Conservation (phyloP, 92 coral and sea anemone species). For the Chrysogorgia sp. region DNA sequence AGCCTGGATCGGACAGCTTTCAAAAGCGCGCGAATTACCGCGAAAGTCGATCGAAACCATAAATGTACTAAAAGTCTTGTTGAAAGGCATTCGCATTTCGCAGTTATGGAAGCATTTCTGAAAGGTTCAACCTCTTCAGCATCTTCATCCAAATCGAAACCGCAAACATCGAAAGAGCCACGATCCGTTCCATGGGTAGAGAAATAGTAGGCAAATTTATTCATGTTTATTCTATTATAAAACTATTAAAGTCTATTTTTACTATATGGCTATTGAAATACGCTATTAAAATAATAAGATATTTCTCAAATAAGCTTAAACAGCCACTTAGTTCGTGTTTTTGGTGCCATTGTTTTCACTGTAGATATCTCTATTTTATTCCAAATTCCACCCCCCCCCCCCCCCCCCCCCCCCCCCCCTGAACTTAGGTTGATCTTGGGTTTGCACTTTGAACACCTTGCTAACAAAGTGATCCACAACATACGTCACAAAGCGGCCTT, state of each 20-base stretch:
- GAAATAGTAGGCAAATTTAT: conserved; percentile 79
- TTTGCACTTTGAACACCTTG: too few relatives aligned
- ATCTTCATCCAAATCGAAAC: conserved; percentile 71
- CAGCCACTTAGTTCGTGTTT: not conserved
- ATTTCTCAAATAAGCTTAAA: not conserved
- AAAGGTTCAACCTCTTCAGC: conserved; percentile 73
- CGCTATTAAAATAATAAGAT: not conserved
- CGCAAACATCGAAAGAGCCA: conserved; percentile 64
- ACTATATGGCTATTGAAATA: not conserved
- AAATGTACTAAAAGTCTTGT: too few relatives aligned
- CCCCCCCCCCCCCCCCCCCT: too few relatives aligned
- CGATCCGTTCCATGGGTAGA: conserved; percentile 92
- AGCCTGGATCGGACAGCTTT: not conserved
- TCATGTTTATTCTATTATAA: not conserved
- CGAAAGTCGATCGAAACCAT: not conserved
- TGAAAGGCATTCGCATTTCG: not conserved
- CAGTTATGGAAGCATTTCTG: conserved; percentile 82
- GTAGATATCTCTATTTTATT: not conserved
- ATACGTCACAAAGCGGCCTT: too few relatives aligned
- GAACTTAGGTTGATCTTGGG: too few relatives aligned
- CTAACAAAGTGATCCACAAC: too few relatives aligned
- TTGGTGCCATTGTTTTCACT: not conserved
- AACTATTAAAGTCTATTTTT: not conserved
- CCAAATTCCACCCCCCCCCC: too few relatives aligned
- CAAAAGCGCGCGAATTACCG: conserved; percentile 35